Evolutionary conservation across 1,140 invertebrate species (phyloP).

Genomic region (Saccostrea glomerata): DNA sequence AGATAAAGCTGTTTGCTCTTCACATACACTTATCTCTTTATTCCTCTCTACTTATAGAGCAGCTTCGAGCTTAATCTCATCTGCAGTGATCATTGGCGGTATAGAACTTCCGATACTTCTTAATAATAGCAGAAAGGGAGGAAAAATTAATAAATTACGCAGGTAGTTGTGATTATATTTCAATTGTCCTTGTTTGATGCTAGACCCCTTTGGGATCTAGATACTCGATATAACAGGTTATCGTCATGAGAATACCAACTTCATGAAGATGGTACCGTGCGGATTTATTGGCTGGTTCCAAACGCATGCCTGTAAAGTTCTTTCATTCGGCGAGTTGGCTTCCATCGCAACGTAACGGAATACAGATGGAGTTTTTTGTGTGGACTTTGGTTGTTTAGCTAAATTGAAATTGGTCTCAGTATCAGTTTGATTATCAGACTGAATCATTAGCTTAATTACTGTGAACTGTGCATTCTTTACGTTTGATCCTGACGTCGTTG

Average conservation of each 20-base stretch:
- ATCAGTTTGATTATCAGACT: not conserved
- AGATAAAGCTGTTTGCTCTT: constrained; percentile 28
- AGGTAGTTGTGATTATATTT: constrained; percentile 26
- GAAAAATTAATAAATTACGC: constrained; percentile 27
- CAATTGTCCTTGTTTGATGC: constrained; percentile 9
- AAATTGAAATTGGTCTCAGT: not conserved
- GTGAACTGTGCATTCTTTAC: not conserved
- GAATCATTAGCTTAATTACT: constrained; percentile 5
- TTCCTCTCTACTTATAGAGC: not conserved
- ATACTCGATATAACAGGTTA: constrained; percentile 8
- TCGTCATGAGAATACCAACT: not conserved
- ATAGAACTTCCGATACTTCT: not conserved
- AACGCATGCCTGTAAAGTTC: not conserved
- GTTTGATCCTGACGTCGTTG: not conserved
- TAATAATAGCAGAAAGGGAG: not conserved
- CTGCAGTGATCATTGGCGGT: not conserved
- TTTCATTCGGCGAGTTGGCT: not conserved
- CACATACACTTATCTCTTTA: not conserved
- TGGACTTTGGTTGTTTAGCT: not conserved
- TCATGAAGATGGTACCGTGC: not conserved
- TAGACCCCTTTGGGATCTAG: not conserved
- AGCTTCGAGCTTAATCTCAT: not conserved
- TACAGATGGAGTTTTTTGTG: constrained; percentile 4
- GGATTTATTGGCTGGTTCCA: not conserved
- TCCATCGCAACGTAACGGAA: not conserved